Base-by-base conservation (phyloP, 2,797 vertebrate genomes). In the Lacerta bilineata region DNA sequence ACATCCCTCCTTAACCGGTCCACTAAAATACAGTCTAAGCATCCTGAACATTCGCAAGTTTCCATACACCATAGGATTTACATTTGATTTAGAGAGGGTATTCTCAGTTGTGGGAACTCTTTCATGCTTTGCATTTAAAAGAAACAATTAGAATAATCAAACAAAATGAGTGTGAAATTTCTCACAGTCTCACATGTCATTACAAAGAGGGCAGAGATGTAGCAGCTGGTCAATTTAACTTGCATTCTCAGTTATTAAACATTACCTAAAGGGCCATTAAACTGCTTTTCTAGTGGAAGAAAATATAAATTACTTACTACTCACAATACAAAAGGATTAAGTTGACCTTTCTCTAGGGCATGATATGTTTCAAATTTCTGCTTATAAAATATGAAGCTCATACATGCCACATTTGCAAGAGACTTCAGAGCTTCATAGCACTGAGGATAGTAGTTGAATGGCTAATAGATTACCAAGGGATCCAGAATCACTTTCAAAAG, bases 161-260 rank as follows among this genome's bases (percentile, higher is more conserved):
- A 93, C 85, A 95, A 95, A 95, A 89, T 17, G 74, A 85, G 80
- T 89, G 80, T 93, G 85, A 96, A 95, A 96, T 92, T 94, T 92
- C 91, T 90, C 41, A 88, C 78, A 75, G 88, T 69, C 87, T 87
- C 91, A 90, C 82, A 90, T 78, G 88, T 61, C 68, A 81, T 61
- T 89, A 81, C 80, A 33, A 94, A 80, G 72, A 88, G 91, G 88
- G 61, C 43, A 93, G 75, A 93, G 29, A 82, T 33, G 43, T 76
- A 95, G 90, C 80, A 96, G 91, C 87, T 95, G 92, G 91, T 89
- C 93, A 93, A 94, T 94, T 94, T 93, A 95, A 93, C 86, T 93
- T 86, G 84, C 3, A 89, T 90, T 84, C 92, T 93, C 86, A 93
- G 87, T 92, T 95, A 93, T 87, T 95, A 95, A 95, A 95, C 78